Base-by-base conservation (phyloP, 92 coral and sea anemone genomes). In the Isaurus tuberculatus region DNA sequence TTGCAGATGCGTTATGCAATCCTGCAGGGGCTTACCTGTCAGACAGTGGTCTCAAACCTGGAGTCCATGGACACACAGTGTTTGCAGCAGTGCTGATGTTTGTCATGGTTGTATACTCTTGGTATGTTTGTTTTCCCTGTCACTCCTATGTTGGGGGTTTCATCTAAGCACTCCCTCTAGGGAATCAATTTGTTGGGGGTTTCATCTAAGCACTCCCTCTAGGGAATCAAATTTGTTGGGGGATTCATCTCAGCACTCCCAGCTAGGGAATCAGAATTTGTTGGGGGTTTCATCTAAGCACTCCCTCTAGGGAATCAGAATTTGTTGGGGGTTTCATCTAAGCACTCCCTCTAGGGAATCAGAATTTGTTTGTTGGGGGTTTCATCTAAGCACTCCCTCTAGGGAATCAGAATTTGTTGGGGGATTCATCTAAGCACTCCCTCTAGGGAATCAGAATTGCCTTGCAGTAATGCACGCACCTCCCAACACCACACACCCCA, bases 91-190 rank as follows among this genome's bases (percentile, higher is more conserved):
- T 89, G 20, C 84, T 92, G 65, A 96, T 96, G 98, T 92, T 96
- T 79, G 90, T 86, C 77, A 92, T 96, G 99, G 97, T 96, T 8
- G 94, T 96, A 31, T 96, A 96, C 84, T 94, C 97, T 29, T 94
- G 99, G 99, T 96, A 85, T 79, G 94, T 86, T 8, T 53, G 23
- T 0, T 22, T 17, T 17, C 23, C 17, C 22, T 51, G 25, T 6
- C 29, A 20, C 2, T 60, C 5, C 31, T 6, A 26, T 33, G 13
- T 55, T n/a, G 63, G 25, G 2, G 20, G 20, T 17, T 55, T 55
- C 25, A 17, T 55, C 3, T 6, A 17, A n/a, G 63, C 25, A 19
- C 23, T 2, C 8, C 20, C 23, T 55, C 4, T 8, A n/a, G 26
- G 23, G 6, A 2, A 4, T 5, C 5, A 6, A 46, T 46, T 46